These are phyloP conservation scores for Polymixis flavicincta DNA, from an alignment of 2,888 invertebrate genomes.

Conservation along the genomic window DNA sequence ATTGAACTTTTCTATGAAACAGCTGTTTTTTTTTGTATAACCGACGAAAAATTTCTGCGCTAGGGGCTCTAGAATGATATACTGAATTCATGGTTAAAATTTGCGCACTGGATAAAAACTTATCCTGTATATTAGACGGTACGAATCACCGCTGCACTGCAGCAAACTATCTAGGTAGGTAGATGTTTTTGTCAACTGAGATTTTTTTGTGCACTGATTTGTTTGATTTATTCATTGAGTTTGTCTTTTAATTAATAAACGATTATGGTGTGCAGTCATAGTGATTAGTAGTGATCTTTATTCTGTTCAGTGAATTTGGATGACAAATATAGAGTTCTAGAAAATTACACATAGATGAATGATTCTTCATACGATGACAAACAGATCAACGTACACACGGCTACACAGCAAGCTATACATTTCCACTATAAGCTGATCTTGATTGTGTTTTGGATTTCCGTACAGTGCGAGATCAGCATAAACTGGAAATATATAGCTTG, in stretches of 20 bases:
- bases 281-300: not conserved
- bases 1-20: too few species aligned
- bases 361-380: not conserved
- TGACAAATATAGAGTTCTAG: not conserved
- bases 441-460: too few species aligned
- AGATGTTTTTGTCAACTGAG: not conserved
- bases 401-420: too few species aligned
- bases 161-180: not conserved
- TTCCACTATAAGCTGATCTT: too few species aligned
- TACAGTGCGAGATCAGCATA: too few species aligned
- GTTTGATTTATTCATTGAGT: not conserved
- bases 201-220: not conserved
- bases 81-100: too few species aligned
- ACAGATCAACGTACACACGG: not conserved
- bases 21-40: too few species aligned
- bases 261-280: conserved; percentile 1
- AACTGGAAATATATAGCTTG: too few species aligned
- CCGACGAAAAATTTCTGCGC: too few species aligned
- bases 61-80: too few species aligned
- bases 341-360: not conserved
- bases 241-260: conserved; percentile 4
- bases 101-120: too few species aligned
- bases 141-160: not conserved
- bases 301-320: conserved; percentile 3
- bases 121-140: too few species aligned